Evolutionary conservation across 2,797 vertebrate genomes (phyloP).

Genomic region (Neopelma chrysocephalum): DNA sequence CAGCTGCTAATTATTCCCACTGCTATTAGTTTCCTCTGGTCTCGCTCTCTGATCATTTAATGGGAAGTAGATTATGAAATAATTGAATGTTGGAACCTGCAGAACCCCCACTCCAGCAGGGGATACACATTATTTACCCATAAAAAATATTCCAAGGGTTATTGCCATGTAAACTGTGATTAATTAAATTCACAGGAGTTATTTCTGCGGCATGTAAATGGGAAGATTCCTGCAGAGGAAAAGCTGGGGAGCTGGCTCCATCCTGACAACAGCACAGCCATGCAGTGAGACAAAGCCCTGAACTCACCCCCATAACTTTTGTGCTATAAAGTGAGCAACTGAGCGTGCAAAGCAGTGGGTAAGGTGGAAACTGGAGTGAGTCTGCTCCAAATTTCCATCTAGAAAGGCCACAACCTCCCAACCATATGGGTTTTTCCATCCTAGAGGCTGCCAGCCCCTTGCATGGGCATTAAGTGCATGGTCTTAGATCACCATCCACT

Average conservation of each 20-base stretch:
- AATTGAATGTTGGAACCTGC: slow-evolving; percentile 25
- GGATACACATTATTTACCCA: slow-evolving; percentile 71
- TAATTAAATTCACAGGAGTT: slow-evolving; percentile 72
- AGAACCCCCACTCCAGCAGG: slow-evolving; percentile 46
- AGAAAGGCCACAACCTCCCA: not conserved
- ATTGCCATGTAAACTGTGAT: slow-evolving; percentile 74
- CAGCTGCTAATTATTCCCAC: not conserved
- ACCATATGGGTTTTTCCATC: not conserved
- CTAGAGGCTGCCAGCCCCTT: not conserved
- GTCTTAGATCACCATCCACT: not conserved
- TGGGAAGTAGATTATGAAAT: slow-evolving; percentile 37
- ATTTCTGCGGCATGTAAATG: slow-evolving; percentile 60
- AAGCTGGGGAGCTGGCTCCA: not conserved
- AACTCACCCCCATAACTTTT: not conserved
- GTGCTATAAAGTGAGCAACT: not conserved
- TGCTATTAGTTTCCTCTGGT: not conserved
- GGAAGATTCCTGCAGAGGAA: slow-evolving; percentile 46
- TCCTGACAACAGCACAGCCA: not conserved
- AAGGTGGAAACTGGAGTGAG: not conserved
- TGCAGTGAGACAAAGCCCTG: not conserved
- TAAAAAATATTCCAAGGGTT: slow-evolving; percentile 71
- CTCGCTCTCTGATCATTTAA: slow-evolving; percentile 17
- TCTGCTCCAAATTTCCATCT: not conserved
- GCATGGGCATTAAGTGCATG: not conserved
- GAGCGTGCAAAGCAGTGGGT: not conserved